Evolutionary conservation across 2,888 invertebrate genomes (phyloP).

Genomic region (Heliconius sara): DNA sequence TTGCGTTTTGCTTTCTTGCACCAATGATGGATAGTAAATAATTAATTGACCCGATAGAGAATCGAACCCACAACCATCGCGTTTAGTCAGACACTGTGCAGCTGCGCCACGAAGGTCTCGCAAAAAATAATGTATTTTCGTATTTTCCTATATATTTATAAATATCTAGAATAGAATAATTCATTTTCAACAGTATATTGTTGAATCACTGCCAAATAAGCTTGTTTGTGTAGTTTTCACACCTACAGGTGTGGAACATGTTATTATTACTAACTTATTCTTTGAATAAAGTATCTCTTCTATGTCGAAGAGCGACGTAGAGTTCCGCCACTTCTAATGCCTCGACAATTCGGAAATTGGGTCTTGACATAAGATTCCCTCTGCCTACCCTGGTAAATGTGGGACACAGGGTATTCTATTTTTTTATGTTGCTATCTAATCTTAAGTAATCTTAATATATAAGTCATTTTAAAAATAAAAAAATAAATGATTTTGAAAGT

Average conservation of each 20-base stretch:
- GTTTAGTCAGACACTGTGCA: too few species aligned
- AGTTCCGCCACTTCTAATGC: too few species aligned
- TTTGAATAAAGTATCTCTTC: background rate
- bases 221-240: background rate
- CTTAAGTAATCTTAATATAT: too few species aligned
- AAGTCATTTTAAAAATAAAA: background rate
- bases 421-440: too few species aligned
- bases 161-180: constrained; percentile 16
- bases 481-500: background rate
- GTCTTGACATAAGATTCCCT: background rate
- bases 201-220: constrained; percentile 22
- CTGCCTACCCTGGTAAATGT: background rate
- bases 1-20: too few species aligned
- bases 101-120: background rate
- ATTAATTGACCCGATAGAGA: too few species aligned
- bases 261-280: background rate
- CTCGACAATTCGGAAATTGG: background rate
- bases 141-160: constrained; percentile 6
- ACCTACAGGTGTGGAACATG: constrained; percentile 17
- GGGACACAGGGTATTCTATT: too few species aligned
- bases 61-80: too few species aligned
- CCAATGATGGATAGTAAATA: too few species aligned
- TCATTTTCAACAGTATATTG: constrained; percentile 23
- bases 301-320: background rate
- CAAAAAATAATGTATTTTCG: constrained; percentile 2